A percentile compares a stretch with the other conserved stretches of the same genome.
phyloP scores from a whole-genome alignment of 1,140 invertebrate genomes.

The Heliconius congener region DNA sequence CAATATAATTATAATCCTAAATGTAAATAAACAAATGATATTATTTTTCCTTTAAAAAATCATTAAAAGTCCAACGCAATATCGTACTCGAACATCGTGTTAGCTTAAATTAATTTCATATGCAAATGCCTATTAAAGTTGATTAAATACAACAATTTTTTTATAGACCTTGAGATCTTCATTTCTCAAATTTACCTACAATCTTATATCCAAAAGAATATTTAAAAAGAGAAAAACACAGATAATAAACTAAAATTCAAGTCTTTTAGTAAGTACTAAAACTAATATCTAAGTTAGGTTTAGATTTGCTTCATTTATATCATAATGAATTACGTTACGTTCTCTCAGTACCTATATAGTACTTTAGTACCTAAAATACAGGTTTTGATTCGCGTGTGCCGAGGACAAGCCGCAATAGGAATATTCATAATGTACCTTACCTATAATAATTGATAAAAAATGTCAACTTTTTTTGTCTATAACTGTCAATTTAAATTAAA shows the following conservation, averaged over 20 bases:
- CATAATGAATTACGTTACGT: conserved; percentile 28
- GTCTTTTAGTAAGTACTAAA: not conserved
- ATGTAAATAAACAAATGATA: not conserved
- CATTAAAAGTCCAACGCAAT: too few relatives aligned
- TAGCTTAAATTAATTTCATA: too few relatives aligned
- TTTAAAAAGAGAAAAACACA: not conserved
- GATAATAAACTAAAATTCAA: not conserved
- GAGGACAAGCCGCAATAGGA: conserved; percentile 28
- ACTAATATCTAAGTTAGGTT: not conserved
- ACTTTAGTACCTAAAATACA: conserved; percentile 41
- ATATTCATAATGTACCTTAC: conserved; percentile 3
- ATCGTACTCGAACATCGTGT: too few relatives aligned
- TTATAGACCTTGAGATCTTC: not conserved
- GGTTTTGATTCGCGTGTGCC: conserved; percentile 37
- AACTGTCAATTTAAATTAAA: not conserved
- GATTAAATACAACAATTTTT: too few relatives aligned
- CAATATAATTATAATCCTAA: not conserved
- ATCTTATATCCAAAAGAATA: not conserved
- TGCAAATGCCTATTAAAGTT: too few relatives aligned
- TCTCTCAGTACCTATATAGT: conserved; percentile 25
- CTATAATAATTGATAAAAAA: conserved; percentile 3
- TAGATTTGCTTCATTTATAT: conserved; percentile 6
- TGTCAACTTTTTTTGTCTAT: not conserved
- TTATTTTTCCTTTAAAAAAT: too few relatives aligned
- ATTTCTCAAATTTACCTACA: not conserved